Base-by-base conservation (phyloP, 92 coral and sea anemone species). In the Muricea muricata region DNA sequence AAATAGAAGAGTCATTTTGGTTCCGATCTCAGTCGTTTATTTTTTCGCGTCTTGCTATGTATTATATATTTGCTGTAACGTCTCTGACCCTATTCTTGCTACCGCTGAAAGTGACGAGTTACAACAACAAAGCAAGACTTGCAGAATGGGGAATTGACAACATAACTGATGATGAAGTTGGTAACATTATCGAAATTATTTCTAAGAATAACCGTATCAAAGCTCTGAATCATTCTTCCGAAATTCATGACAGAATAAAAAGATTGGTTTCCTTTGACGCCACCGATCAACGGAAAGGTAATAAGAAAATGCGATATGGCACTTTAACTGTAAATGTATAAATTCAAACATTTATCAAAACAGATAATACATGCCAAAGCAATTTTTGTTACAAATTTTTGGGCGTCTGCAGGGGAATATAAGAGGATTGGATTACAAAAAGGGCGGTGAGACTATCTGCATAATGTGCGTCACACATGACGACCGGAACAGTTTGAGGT, bases 231-330 rank as follows among this genome's bases (percentile, higher is more conserved):
- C 17, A 68, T 32, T 15, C 1, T 68, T 68, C 14, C 1, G 46
- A 68, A 14, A 40, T 34, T 30, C 75, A 68, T 68, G 24, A 32
- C 20, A 47, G 46, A 30, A 68, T 40, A 50, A 68, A 68, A 68
- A 29, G 75, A 34, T 7, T 30, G 26, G 75, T 21, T 68, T 68
- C 75, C 5, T 68, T 68, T 34, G 75, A 68, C 7, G n/a, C 15
- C 20, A 6, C 61, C 37, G 75, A 68, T 34, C 10, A n/a, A 32
- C 75, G 75, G n/a, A 30, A 47, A 68, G 75, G 75, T 68, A 68
- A 63, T 25, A 28, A 28, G 8, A 39, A 11, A 65, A 3, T 5
- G n/a, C n/a, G n/a, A n/a, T n/a, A n/a, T n/a, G n/a, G n/a, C n/a
- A n/a, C n/a, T n/a, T n/a, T n/a, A n/a, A n/a, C n/a, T n/a, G n/a